Evolutionary conservation across 1,140 invertebrate genomes (phyloP), one percentile per base, ranked within the genome.

Genomic region (Leptopilina clavipes): DNA sequence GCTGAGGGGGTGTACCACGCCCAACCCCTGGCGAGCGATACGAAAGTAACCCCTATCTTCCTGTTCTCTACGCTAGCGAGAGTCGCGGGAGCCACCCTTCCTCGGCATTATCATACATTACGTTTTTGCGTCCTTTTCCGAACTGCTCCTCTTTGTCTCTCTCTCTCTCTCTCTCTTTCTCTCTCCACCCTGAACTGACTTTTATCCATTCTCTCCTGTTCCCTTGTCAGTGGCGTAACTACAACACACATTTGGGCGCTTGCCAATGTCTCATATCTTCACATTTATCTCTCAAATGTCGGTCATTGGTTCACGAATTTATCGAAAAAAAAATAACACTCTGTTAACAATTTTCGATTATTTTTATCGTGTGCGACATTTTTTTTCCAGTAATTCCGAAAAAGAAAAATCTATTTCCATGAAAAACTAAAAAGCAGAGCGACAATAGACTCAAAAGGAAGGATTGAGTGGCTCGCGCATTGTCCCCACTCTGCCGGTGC

Each of bases 71-170:
- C 74, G 11, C 40, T 17, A 78, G 71, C 22, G 77, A 86, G 80
- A 82, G 80, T 79, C 70, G 52, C 76, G 70, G 70, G 71, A 80
- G 81, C 80, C 77, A 86, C 84, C 86, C 86, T 76, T 48, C 56
- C 7, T 40, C 70, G 81, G 78, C 85, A 90, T 89, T 89, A 89
- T 87, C 89, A 89, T 90, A 89, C 87, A 90, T 89, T 87, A 87
- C 87, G 84, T 85, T 89, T 81, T 85, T 86, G 79, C 84, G 76
- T 87, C 83, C 82, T 84, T 86, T 86, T 85, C 74, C 81, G 56
- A 83, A 73, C 73, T 73, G 22, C 52, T 70, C 75, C 75, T 25
- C 72, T 75, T 74, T 78, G 75, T 74, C 71, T 76, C 74, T 72
- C 74, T 72, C 1, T 75, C 74, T 74, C 40, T 11, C 73, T 9